Percentiles rank a stretch among this genome's conserved stretches.
Evolutionary conservation across 1,140 invertebrate species (phyloP).

Genomic region (Calephelis nemesis): DNA sequence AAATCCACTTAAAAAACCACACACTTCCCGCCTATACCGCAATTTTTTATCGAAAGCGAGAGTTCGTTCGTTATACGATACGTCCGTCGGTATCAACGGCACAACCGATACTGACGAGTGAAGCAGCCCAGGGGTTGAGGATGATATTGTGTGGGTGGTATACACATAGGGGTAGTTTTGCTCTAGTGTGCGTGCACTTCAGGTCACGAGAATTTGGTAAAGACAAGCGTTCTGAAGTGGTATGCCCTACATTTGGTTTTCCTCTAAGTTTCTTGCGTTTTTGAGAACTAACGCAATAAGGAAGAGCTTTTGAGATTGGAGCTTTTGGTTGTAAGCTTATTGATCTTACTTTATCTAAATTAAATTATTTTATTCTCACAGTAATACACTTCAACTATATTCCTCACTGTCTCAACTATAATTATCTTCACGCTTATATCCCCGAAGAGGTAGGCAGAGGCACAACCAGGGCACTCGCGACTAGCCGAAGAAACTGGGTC

Average conservation of each 20-base stretch:
- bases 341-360: too few species aligned
- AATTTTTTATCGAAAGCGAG: conserved; percentile 20
- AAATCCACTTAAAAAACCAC: conserved; percentile 16
- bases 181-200: conserved; percentile 35
- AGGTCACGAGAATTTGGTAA: conserved; percentile 48
- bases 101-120: conserved; percentile 26
- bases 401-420: too few species aligned
- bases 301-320: too few species aligned
- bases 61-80: conserved; percentile 27
- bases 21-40: conserved; percentile 12
- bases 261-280: conserved; percentile 25
- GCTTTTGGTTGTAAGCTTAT: too few species aligned
- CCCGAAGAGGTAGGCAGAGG: too few species aligned
- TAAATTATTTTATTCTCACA: too few species aligned
- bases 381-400: too few species aligned
- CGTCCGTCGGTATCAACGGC: conserved; percentile 22
- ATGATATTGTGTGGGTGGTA: conserved; percentile 19
- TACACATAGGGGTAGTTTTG: conserved; percentile 29
- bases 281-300: conserved; percentile 1
- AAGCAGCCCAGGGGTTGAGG: conserved; percentile 21
- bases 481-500: too few species aligned
- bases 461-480: too few species aligned
- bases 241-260: conserved; percentile 36
- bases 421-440: too few species aligned
- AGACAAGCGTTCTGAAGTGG: conserved; percentile 41